A percentile compares a stretch with the other conserved stretches of the same genome.
phyloP scores from a whole-genome alignment of 2,113 vertebrate genomes.

The Callipepla squamata region DNA sequence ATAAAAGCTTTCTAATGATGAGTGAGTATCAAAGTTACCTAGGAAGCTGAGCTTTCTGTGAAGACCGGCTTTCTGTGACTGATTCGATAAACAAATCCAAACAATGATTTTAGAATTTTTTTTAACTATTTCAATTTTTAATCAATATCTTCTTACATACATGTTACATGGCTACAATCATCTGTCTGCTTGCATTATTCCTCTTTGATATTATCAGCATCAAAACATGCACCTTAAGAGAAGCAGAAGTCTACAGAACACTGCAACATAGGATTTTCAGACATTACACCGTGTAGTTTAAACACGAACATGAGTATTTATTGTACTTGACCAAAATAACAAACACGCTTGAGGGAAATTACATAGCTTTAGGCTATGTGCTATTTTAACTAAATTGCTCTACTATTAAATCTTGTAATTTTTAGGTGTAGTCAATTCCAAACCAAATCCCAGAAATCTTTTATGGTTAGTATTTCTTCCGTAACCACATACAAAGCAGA shows the following conservation, averaged over 20 bases:
- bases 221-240: neutral
- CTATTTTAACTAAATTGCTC: neutral
- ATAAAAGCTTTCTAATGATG: constrained; percentile 1
- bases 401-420: neutral
- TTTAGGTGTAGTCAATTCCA: neutral
- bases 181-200: neutral
- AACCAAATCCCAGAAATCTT: neutral
- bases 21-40: neutral
- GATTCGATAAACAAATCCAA: neutral
- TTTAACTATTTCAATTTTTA: neutral
- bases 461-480: neutral
- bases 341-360: neutral
- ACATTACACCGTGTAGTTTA: neutral
- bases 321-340: neutral
- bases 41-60: neutral
- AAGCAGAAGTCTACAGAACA: neutral
- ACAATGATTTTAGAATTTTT: neutral
- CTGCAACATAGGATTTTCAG: neutral
- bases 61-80: neutral
- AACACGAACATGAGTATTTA: neutral
- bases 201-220: neutral
- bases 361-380: neutral
- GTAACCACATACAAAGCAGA: neutral
- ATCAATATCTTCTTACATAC: neutral
- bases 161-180: neutral